phyloP scores from a whole-genome alignment of 1,140 invertebrate species.

The Philotrypesis tridentata region DNA sequence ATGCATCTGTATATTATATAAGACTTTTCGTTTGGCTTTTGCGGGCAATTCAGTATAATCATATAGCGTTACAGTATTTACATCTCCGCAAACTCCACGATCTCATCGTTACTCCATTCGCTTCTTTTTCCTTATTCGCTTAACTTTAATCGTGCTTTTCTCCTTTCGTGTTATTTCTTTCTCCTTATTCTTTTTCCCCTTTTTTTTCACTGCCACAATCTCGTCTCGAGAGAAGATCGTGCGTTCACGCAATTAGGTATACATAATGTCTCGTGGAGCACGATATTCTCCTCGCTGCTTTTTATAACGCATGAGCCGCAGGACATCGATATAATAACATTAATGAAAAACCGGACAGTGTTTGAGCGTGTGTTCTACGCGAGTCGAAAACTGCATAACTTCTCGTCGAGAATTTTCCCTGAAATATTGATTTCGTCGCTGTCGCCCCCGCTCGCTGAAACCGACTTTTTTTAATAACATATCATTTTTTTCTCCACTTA shows the following conservation, averaged over 20 bases:
- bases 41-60: slow-evolving; percentile 60
- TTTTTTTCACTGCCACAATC: slow-evolving; percentile 2
- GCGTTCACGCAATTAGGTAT: slow-evolving; percentile 13
- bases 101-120: slow-evolving; percentile 30
- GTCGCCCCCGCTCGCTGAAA: slow-evolving; percentile 59
- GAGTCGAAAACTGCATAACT: slow-evolving; percentile 1
- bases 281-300: slow-evolving; percentile 33
- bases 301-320: slow-evolving; percentile 34
- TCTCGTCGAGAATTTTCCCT: not conserved
- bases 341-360: slow-evolving; percentile 21
- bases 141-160: slow-evolving; percentile 36
- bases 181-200: not conserved
- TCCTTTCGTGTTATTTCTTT: slow-evolving; percentile 4
- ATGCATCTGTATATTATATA: slow-evolving; percentile 52
- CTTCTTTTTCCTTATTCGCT: slow-evolving; percentile 14
- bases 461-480: slow-evolving; percentile 56
- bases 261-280: slow-evolving; percentile 2
- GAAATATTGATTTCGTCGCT: slow-evolving; percentile 45
- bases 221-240: slow-evolving; percentile 40
- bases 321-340: slow-evolving; percentile 41
- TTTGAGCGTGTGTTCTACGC: not conserved
- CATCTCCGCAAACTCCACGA: slow-evolving; percentile 64
- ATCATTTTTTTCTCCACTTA: slow-evolving; percentile 51
- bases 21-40: slow-evolving; percentile 63
- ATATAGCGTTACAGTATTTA: slow-evolving; percentile 66